Percentiles rank a stretch among this genome's conserved stretches.
Evolutionary conservation across 2,113 vertebrate genomes (phyloP).

Genomic region (Etheostoma cragini): DNA sequence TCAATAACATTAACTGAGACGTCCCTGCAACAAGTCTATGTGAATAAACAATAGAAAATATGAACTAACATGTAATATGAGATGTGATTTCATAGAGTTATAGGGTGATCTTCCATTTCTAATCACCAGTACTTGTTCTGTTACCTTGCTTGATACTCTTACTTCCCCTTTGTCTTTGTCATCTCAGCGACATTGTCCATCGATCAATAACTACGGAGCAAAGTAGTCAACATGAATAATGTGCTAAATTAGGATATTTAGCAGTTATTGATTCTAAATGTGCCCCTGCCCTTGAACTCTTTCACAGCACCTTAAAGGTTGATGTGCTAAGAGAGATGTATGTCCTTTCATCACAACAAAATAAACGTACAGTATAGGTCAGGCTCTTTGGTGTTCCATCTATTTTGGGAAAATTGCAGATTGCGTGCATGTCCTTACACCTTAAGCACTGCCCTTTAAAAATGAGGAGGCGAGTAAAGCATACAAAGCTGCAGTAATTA

Average conservation of each 20-base stretch:
- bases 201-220: slow-evolving; percentile 73
- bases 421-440: slow-evolving; percentile 37
- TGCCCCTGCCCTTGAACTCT: slow-evolving; percentile 73
- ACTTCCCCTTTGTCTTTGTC: slow-evolving; percentile 66
- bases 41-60: slow-evolving; percentile 28
- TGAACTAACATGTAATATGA: background rate
- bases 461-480: slow-evolving; percentile 36
- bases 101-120: background rate
- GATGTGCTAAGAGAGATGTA: slow-evolving; percentile 49
- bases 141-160: slow-evolving; percentile 41
- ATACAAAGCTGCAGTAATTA: slow-evolving; percentile 64
- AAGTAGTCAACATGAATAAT: slow-evolving; percentile 81
- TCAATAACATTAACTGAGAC: slow-evolving; percentile 71
- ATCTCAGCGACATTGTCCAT: slow-evolving; percentile 63
- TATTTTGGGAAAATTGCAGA: slow-evolving; percentile 39
- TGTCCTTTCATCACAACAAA: slow-evolving; percentile 44
- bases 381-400: slow-evolving; percentile 17
- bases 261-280: slow-evolving; percentile 79
- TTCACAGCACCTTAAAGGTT: slow-evolving; percentile 58
- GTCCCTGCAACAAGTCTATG: slow-evolving; percentile 15
- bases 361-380: slow-evolving; percentile 45
- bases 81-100: background rate
- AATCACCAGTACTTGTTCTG: background rate
- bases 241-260: slow-evolving; percentile 75
- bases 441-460: slow-evolving; percentile 60